A percentile compares a stretch with the other conserved stretches of the same genome.
phyloP scores from a whole-genome alignment of 2,888 invertebrate genomes.

The Torymus aiolomorphi region DNA sequence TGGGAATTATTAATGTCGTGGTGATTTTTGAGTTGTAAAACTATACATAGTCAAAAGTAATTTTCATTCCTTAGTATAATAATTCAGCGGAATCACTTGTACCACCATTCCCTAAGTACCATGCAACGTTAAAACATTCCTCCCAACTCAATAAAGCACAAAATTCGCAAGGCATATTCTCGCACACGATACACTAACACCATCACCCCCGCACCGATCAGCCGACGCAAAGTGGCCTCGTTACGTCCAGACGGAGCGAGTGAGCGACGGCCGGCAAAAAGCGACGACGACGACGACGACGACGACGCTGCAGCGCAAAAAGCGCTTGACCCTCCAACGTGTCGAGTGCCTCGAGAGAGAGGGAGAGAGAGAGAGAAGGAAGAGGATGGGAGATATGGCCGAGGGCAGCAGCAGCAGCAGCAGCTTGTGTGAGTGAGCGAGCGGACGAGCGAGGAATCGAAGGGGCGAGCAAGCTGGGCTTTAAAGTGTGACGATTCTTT shows the following conservation, averaged over 20 bases:
- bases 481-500: conserved; percentile 18
- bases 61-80: no score
- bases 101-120: no score
- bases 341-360: conserved; percentile 13
- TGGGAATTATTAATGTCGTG: no score
- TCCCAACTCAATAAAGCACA: no score
- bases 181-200: not conserved
- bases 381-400: no score
- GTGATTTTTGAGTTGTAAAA: no score
- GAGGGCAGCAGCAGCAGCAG: no score
- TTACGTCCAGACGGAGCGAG: conserved; percentile 10
- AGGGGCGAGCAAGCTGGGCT: not conserved
- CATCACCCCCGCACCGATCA: no score
- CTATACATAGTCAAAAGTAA: no score
- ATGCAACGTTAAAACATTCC: no score
- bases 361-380: not conserved
- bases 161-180: no score
- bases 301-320: conserved; percentile 7
- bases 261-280: not conserved
- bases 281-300: not conserved
- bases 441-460: conserved; percentile 30
- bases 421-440: not conserved
- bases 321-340: conserved; percentile 42
- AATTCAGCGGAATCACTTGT: no score
- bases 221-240: conserved; percentile 35